Conservation (phyloP, 1,140 invertebrate genomes). For the Sogatella furcifera region DNA sequence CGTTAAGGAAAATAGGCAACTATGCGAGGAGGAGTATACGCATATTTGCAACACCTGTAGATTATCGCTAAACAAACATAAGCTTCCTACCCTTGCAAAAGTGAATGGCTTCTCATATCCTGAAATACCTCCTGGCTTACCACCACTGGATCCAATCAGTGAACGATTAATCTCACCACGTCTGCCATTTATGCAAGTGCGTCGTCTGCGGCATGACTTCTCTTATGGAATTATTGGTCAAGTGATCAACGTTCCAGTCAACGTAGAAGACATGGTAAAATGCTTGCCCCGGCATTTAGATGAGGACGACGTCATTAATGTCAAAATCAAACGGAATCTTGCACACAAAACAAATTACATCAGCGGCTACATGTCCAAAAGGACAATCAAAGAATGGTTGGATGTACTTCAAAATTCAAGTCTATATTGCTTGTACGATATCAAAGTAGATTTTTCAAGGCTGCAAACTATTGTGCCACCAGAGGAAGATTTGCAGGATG, state of each 20-base stretch:
- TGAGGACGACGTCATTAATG: slow-evolving; percentile 5
- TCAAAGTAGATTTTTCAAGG: slow-evolving; percentile 17
- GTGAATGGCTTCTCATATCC: slow-evolving; percentile 25
- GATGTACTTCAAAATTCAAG: slow-evolving; percentile 11
- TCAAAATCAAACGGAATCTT: slow-evolving; percentile 6
- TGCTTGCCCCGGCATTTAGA: slow-evolving; percentile 1
- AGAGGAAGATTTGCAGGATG: slow-evolving; percentile 19
- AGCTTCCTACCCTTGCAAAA: slow-evolving; percentile 17
- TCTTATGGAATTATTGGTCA: slow-evolving; percentile 13
- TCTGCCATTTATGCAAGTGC: slow-evolving; percentile 25
- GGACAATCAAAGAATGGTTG: slow-evolving; percentile 15
- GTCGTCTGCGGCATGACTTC: slow-evolving; percentile 10
- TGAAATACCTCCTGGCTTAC: slow-evolving; percentile 14
- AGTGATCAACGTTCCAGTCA: slow-evolving; percentile 7
- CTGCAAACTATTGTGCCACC: neutral
- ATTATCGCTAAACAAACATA: slow-evolving; percentile 17
- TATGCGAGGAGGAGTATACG: slow-evolving; percentile 2
- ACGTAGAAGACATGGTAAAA: slow-evolving; percentile 3
- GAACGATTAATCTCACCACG: slow-evolving; percentile 27
- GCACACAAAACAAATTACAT: slow-evolving; percentile 12
- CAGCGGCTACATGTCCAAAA: slow-evolving; percentile 15
- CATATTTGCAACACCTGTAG: slow-evolving; percentile 21
- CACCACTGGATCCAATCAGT: slow-evolving; percentile 17
- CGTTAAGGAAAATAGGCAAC: slow-evolving; percentile 5
- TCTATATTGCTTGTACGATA: slow-evolving; percentile 20